These are phyloP conservation scores for Macaca mulatta DNA, from an alignment of 2,113 vertebrate genomes.

Conservation along the genomic window DNA sequence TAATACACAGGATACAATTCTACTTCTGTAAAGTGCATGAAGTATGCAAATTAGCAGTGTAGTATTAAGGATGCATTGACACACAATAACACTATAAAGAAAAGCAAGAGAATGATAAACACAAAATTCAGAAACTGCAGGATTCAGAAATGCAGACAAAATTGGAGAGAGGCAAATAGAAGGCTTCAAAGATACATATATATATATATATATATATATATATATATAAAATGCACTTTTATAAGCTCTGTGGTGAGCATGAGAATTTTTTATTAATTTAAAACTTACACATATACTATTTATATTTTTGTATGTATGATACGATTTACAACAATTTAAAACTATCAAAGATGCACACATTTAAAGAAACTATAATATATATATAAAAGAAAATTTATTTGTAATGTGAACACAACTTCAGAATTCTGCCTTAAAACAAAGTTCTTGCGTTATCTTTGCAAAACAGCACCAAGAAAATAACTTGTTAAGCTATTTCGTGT, in stretches of 20 bases:
- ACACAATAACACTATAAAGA: not conserved
- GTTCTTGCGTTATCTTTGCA: not conserved
- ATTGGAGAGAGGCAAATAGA: not conserved
- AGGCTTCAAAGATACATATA: not conserved
- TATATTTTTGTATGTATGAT: not conserved
- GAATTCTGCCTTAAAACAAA: not conserved
- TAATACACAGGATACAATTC: not conserved
- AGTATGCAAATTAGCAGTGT: not conserved
- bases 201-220: not conserved
- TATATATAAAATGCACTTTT: not conserved
- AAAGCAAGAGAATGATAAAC: not conserved
- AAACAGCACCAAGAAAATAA: conserved; percentile 20
- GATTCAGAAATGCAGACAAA: not conserved
- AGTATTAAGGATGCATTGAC: not conserved
- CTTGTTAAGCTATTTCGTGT: not conserved
- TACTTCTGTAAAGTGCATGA: not conserved
- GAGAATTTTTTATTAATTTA: not conserved
- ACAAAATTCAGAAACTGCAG: not conserved
- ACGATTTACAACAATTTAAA: not conserved
- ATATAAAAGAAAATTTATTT: not conserved
- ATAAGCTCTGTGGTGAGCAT: not conserved
- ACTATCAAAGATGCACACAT: not conserved
- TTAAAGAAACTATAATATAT: not conserved
- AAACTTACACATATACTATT: not conserved
- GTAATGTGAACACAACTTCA: not conserved